Percentiles rank a stretch among this genome's conserved stretches.
phyloP scores from a whole-genome alignment of 2,888 invertebrate genomes.

The Nomada ferruginata region DNA sequence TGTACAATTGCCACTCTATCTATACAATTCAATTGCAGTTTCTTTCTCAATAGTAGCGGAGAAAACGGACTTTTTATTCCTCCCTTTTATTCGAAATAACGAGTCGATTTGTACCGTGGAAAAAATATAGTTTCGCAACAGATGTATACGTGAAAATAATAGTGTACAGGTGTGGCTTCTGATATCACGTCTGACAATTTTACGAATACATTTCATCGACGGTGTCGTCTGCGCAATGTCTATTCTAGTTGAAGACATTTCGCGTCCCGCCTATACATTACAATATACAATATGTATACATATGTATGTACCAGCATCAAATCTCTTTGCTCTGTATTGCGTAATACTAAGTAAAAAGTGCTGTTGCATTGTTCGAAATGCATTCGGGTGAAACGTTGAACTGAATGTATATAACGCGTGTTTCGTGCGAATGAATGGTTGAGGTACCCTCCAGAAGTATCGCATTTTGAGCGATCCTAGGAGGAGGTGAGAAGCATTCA shows the following conservation, averaged over 20 bases:
- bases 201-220: not conserved
- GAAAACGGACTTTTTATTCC: too few relatives aligned
- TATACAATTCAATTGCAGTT: not conserved
- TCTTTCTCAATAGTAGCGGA: not conserved
- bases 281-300: too few relatives aligned
- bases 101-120: not conserved
- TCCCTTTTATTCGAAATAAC: not conserved
- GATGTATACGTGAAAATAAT: not conserved
- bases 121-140: not conserved
- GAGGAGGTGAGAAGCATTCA: slow-evolving; percentile 45
- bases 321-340: not conserved
- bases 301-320: too few relatives aligned
- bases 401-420: slow-evolving; percentile 32
- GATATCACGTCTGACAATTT: not conserved
- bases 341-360: slow-evolving; percentile 23
- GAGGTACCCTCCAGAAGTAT: slow-evolving; percentile 53
- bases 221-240: not conserved
- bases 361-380: slow-evolving; percentile 26
- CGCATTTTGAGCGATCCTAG: slow-evolving; percentile 55
- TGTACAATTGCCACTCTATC: not conserved
- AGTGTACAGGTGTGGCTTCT: not conserved
- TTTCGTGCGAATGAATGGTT: slow-evolving; percentile 39
- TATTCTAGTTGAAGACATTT: too few relatives aligned
- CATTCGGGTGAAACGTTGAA: slow-evolving; percentile 24
- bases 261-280: too few relatives aligned